These are phyloP conservation scores for Eolophus roseicapilla DNA, from an alignment of 2,113 vertebrate genomes.

Conservation along the genomic window DNA sequence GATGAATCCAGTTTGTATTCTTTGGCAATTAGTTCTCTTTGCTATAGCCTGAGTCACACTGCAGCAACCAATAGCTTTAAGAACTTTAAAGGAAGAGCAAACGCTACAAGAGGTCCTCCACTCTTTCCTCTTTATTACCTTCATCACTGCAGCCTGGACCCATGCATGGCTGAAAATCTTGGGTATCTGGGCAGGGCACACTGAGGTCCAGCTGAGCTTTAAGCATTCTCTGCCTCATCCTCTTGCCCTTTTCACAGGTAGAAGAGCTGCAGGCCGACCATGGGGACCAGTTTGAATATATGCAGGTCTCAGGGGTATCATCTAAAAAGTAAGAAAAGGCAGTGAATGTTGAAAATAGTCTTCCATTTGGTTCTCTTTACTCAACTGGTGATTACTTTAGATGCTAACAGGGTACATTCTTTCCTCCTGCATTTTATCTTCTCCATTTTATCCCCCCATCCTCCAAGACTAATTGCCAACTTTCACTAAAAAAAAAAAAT, in stretches of 20 bases:
- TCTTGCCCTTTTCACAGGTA: constrained; percentile 96
- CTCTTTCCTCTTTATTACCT: constrained; percentile 74
- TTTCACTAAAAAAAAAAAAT: neutral
- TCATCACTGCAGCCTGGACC: constrained; percentile 96
- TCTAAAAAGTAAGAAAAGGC: constrained; percentile 74
- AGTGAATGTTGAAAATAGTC: neutral
- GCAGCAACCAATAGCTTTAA: neutral
- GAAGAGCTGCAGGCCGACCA: constrained; percentile 98
- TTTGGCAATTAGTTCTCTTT: neutral
- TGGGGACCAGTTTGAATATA: constrained; percentile 98
- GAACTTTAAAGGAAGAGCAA: neutral
- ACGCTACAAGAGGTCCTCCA: neutral
- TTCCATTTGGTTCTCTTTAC: neutral
- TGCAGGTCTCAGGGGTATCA: constrained; percentile 97
- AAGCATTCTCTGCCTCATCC: constrained; percentile 98
- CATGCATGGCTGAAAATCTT: constrained; percentile 98
- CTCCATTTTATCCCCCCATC: neutral
- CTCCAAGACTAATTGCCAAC: neutral
- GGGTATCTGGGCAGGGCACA: constrained; percentile 94
- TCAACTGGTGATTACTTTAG: neutral
- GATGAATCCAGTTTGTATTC: neutral
- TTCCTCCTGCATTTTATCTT: neutral
- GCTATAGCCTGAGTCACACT: neutral
- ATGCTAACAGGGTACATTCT: neutral
- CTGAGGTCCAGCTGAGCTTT: constrained; percentile 97